Percentiles rank a stretch among this genome's conserved stretches.
Conservation (phyloP, 2,888 invertebrate genomes). For the Pedicia rivosa region DNA sequence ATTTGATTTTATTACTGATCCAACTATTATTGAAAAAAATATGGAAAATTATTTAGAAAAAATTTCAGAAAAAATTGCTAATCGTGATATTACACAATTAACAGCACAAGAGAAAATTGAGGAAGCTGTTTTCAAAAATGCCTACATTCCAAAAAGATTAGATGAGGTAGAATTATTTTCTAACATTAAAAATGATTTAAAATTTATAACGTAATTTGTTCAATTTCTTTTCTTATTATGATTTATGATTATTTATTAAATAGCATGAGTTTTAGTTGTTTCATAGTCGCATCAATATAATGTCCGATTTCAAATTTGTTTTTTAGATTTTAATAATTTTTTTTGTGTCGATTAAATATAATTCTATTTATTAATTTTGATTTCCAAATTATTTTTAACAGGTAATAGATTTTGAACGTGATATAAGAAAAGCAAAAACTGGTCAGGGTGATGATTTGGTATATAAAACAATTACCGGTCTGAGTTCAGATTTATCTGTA, state of each 20-base stretch:
- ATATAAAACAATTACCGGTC: constrained; percentile 75
- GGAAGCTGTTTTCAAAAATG: constrained; percentile 84
- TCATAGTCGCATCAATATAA: no score
- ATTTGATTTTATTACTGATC: constrained; percentile 93
- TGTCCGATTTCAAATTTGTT: no score
- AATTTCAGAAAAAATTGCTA: constrained; percentile 49
- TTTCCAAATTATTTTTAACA: constrained; percentile 82
- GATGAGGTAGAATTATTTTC: no score
- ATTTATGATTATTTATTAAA: no score
- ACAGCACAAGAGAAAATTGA: constrained; percentile 64
- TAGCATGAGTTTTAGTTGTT: no score
- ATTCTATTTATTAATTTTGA: constrained; percentile 4
- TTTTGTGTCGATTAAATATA: no score
- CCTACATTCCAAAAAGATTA: constrained; percentile 84
- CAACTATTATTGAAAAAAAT: constrained; percentile 63
- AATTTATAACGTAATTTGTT: not conserved
- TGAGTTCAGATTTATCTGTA: constrained; percentile 64
- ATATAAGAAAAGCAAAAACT: constrained; percentile 62
- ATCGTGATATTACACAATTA: constrained; percentile 44
- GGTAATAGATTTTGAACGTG: constrained; percentile 73
- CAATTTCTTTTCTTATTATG: constrained; percentile 1
- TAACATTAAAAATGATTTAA: constrained; percentile 12
- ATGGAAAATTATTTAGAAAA: constrained; percentile 65
- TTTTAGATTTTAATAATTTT: no score
- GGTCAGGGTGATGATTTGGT: constrained; percentile 56